Conservation (phyloP, 2,113 vertebrate species). For the Rallus limicola region DNA sequence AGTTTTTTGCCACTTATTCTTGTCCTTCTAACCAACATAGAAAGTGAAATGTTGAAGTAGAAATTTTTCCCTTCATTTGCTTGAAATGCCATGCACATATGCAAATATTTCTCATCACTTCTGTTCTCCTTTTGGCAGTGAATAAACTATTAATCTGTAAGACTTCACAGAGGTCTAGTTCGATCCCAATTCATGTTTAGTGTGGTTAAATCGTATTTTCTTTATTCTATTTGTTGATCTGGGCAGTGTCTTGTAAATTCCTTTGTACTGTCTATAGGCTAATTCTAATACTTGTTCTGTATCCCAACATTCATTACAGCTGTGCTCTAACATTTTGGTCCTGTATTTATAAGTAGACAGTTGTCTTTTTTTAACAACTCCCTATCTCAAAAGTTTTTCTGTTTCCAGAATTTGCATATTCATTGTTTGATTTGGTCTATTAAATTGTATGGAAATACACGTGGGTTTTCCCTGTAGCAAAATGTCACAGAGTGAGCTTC, state of each 20-base stretch:
- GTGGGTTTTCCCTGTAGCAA: slow-evolving; percentile 31
- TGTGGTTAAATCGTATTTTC: not conserved
- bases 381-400: not conserved
- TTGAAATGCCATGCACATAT: not conserved
- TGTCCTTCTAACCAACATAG: not conserved
- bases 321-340: not conserved
- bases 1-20: not conserved
- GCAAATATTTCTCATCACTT: not conserved
- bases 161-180: not conserved
- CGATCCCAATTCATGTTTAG: not conserved
- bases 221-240: slow-evolving; percentile 1
- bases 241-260: not conserved
- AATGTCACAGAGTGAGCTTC: slow-evolving; percentile 26
- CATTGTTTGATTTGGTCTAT: slow-evolving; percentile 29
- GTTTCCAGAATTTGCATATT: slow-evolving; percentile 19
- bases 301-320: not conserved
- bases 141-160: not conserved
- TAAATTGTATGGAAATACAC: slow-evolving; percentile 35
- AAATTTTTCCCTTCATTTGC: not conserved
- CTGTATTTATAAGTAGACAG: not conserved
- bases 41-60: not conserved
- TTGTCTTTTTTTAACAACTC: not conserved
- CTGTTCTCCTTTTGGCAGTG: not conserved
- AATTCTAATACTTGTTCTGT: not conserved
- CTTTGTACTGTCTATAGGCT: not conserved